Conservation (phyloP, 2,113 vertebrate genomes). For the Megaleporinus macrocephalus region DNA sequence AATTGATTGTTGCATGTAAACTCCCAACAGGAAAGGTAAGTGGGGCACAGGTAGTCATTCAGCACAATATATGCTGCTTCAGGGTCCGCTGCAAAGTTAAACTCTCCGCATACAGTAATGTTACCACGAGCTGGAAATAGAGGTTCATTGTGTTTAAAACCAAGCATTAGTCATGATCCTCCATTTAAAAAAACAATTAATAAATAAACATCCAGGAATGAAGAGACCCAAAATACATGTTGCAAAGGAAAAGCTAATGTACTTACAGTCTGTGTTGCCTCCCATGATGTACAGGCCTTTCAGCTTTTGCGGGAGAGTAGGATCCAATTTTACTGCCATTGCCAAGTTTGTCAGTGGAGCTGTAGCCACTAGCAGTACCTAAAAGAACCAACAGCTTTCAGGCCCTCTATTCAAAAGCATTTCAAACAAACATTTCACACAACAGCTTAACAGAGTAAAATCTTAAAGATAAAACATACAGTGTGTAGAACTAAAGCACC, state of each 20-base stretch:
- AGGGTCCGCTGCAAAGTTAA: conserved; percentile 80
- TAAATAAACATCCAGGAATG: background rate
- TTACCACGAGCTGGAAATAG: conserved; percentile 76
- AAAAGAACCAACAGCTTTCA: background rate
- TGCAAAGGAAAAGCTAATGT: background rate
- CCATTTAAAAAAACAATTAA: too few relatives aligned
- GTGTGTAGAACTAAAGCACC: too few relatives aligned
- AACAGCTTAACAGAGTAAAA: too few relatives aligned
- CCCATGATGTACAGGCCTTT: conserved; percentile 83
- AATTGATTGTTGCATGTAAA: conserved; percentile 75
- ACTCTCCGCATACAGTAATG: conserved; percentile 74
- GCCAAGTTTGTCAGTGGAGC: conserved; percentile 83
- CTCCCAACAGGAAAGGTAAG: conserved; percentile 81
- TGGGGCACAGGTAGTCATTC: conserved; percentile 76
- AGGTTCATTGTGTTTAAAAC: background rate
- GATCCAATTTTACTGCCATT: conserved; percentile 81
- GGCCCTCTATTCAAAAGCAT: too few relatives aligned
- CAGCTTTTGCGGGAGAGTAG: conserved; percentile 77
- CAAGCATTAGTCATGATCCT: background rate
- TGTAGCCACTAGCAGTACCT: conserved; percentile 77
- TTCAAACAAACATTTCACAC: too few relatives aligned
- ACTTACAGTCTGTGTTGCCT: conserved; percentile 81
- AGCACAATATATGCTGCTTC: conserved; percentile 82
- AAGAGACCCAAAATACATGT: too few relatives aligned
- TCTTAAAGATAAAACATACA: too few relatives aligned